Conservation (phyloP, 2,113 vertebrate genomes). For the Emydura subglobosa region DNA sequence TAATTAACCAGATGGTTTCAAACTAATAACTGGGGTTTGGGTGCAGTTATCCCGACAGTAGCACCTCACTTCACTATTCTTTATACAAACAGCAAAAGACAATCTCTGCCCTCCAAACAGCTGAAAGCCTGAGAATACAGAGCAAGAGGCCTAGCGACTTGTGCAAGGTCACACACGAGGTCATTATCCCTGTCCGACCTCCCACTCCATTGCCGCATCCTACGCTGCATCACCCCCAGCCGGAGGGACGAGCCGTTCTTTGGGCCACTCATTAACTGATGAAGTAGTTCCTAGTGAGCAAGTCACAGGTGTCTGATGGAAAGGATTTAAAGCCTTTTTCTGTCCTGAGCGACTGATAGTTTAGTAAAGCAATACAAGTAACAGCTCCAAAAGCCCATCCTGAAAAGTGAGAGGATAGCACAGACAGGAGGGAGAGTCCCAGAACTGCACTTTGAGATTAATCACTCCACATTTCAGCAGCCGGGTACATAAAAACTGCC, state of each 20-base stretch:
- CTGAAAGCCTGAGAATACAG: neutral
- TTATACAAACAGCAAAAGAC: neutral
- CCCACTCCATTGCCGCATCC: neutral
- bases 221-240: neutral
- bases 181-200: neutral
- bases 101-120: accelerated
- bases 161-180: neutral
- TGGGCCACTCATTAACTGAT: neutral
- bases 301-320: neutral
- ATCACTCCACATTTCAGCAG: neutral
- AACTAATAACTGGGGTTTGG: neutral
- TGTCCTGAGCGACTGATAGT: neutral
- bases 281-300: neutral
- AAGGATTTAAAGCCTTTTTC: neutral
- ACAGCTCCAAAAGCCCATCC: accelerated
- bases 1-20: neutral
- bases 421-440: neutral
- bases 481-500: neutral
- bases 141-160: neutral
- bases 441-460: neutral
- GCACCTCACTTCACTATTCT: accelerated
- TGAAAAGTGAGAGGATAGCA: accelerated
- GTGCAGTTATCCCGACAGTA: neutral
- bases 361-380: neutral
- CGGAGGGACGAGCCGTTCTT: neutral